These are phyloP conservation scores for Platichthys flesus DNA, from an alignment of 2,113 vertebrate species.

Conservation along the genomic window DNA sequence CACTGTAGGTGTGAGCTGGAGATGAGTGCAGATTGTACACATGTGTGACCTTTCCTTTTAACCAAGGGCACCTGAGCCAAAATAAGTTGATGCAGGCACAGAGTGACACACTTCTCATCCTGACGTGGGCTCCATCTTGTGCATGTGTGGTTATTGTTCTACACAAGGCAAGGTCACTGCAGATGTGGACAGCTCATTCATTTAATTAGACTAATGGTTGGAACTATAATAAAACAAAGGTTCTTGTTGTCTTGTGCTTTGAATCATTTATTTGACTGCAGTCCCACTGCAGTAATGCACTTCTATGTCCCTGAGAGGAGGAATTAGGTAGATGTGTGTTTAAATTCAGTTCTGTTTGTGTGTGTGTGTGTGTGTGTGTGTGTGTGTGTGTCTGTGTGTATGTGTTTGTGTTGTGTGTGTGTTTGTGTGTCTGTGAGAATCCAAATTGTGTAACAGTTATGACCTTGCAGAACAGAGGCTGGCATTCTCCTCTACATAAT, in stretches of 20 bases:
- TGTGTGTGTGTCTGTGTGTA: background rate
- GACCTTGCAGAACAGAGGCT: slow-evolving; percentile 17
- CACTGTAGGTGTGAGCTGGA: background rate
- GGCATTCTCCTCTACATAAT: background rate
- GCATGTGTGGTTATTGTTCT: background rate
- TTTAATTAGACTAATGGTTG: slow-evolving; percentile 28
- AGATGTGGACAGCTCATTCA: slow-evolving; percentile 22
- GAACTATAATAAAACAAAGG: background rate
- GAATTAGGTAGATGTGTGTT: background rate
- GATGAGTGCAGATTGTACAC: background rate
- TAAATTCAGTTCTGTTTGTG: background rate
- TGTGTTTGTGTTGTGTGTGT: background rate
- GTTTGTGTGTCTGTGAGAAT: background rate
- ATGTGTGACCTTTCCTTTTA: background rate
- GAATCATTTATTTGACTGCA: background rate
- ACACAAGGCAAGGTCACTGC: background rate
- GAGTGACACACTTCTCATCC: slow-evolving; percentile 5
- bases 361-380: background rate
- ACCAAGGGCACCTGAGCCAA: slow-evolving; percentile 11
- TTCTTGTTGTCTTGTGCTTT: background rate
- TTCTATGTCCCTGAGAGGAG: background rate
- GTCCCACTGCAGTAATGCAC: background rate
- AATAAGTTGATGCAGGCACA: background rate
- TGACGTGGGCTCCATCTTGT: background rate
- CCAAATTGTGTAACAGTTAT: background rate